phyloP scores from a whole-genome alignment of 2,797 vertebrate species.

The Australoheros facetus region DNA sequence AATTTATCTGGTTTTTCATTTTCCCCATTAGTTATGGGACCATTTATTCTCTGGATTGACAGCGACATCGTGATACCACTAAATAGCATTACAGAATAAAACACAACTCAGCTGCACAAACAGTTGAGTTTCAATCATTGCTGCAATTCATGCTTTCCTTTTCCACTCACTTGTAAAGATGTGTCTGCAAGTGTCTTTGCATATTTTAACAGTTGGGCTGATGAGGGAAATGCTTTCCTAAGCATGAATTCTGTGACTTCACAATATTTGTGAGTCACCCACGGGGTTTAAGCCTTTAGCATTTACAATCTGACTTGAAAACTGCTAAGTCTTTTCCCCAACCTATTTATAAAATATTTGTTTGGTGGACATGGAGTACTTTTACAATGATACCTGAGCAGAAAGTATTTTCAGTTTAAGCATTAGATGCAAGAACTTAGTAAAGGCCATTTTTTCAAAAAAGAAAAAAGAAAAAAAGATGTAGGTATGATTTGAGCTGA shows the following conservation, averaged over 20 bases:
- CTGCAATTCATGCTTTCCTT: background rate
- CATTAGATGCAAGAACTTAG: background rate
- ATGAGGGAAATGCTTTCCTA: background rate
- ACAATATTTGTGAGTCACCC: background rate
- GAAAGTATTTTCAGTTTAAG: background rate
- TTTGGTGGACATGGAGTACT: background rate
- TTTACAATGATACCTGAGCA: background rate
- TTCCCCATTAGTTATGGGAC: background rate
- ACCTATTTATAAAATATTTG: background rate
- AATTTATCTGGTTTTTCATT: background rate
- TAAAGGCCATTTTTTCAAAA: background rate
- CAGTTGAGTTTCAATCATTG: background rate
- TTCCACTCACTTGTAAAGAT: background rate
- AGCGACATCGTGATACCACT: background rate
- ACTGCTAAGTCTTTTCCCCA: background rate
- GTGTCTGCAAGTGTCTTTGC: background rate
- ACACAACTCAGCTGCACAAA: background rate
- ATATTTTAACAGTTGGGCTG: background rate
- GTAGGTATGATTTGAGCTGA: background rate
- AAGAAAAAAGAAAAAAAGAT: no score
- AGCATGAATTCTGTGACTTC: background rate
- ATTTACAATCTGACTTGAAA: background rate
- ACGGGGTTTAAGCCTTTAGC: background rate
- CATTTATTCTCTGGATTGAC: background rate
- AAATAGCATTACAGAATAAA: background rate